Evolutionary conservation across 2,113 vertebrate species (phyloP).

Genomic region (Laticauda colubrina): DNA sequence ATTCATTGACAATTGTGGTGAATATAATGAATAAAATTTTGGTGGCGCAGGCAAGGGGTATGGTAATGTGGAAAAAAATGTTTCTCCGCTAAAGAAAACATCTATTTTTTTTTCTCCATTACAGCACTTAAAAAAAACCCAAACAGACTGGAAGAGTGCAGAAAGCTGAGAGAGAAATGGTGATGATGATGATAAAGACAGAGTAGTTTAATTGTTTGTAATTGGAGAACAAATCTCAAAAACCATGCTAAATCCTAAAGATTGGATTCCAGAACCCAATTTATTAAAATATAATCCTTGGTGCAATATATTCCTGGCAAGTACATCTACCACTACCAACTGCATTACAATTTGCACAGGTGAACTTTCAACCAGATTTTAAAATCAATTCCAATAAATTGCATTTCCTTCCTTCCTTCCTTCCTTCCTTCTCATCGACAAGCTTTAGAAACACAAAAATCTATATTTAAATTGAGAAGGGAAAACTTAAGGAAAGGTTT

Average conservation of each 20-base stretch:
- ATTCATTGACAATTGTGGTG: neutral
- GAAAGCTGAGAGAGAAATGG: neutral
- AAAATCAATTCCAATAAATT: neutral
- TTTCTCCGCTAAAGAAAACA: neutral
- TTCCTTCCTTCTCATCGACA: neutral
- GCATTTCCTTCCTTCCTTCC: neutral
- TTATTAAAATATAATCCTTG: neutral
- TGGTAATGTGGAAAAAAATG: neutral
- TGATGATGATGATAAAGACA: neutral
- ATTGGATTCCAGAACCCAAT: neutral
- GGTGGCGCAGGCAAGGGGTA: neutral
- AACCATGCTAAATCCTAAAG: neutral
- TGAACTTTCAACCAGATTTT: neutral
- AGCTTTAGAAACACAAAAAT: neutral
- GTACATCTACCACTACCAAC: neutral
- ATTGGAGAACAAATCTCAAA: neutral
- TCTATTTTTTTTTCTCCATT: neutral
- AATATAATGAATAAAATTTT: neutral
- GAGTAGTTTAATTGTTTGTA: neutral
- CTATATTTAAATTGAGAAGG: neutral
- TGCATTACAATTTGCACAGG: neutral
- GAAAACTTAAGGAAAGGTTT: neutral
- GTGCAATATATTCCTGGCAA: neutral
- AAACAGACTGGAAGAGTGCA: neutral
- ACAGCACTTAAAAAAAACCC: neutral